Evolutionary conservation across 2,113 vertebrate genomes (phyloP).

Genomic region (Pampusana beccarii): DNA sequence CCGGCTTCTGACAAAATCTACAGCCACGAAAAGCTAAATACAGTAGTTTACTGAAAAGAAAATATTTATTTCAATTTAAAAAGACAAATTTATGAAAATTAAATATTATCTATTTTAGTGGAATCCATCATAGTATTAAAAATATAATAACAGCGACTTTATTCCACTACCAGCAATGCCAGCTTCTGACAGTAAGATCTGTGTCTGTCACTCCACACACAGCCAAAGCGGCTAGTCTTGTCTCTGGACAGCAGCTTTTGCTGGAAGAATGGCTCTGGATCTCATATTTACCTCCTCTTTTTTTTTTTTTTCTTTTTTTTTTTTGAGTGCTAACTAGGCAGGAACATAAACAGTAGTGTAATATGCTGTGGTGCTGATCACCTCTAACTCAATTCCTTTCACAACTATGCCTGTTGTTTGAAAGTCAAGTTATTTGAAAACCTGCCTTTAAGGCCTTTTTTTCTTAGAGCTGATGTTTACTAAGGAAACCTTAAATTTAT

Average conservation of each 20-base stretch:
- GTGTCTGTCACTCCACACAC: background rate
- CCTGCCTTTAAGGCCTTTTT: background rate
- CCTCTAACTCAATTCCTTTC: background rate
- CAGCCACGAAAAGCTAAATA: background rate
- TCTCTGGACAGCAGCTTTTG: background rate
- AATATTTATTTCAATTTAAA: background rate
- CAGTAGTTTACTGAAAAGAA: background rate
- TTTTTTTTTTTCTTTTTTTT: background rate
- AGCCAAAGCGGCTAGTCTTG: background rate
- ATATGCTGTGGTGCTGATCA: background rate
- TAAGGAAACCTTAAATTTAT: background rate
- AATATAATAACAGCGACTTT: background rate
- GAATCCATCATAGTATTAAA: background rate
- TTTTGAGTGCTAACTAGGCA: background rate
- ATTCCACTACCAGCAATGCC: background rate
- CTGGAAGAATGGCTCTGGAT: background rate
- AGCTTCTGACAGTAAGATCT: background rate
- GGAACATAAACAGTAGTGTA: background rate
- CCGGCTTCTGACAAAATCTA: background rate
- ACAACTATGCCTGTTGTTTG: background rate
- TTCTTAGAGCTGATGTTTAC: background rate
- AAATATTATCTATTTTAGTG: background rate
- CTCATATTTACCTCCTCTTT: rapidly evolving
- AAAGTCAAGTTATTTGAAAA: background rate
- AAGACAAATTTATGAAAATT: background rate